A percentile compares a stretch with the other conserved stretches of the same genome.
These are phyloP conservation scores for Anagyrus pseudococci DNA, from an alignment of 2,888 invertebrate genomes.

Conservation along the genomic window DNA sequence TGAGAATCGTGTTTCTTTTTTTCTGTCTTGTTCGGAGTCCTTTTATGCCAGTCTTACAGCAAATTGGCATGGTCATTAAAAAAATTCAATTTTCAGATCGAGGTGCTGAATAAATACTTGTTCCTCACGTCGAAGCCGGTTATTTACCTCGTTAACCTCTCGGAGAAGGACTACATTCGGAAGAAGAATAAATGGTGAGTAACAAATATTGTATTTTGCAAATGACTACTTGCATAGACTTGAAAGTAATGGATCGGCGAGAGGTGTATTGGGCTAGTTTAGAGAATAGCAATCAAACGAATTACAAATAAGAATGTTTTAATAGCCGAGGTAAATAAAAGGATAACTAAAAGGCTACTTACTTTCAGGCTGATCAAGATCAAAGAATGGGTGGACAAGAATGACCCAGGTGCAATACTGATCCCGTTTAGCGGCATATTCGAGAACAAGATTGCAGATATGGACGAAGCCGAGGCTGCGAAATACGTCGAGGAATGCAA, in stretches of 20 bases:
- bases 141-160: conserved; percentile 95
- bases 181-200: conserved; percentile 97
- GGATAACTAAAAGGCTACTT: background rate
- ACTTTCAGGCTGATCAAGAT: conserved; percentile 85
- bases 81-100: conserved; percentile 74
- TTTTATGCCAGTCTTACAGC: no score
- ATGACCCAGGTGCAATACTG: conserved; percentile 91
- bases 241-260: no score
- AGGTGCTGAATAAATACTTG: conserved; percentile 93
- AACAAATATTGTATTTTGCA: no score
- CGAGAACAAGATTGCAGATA: conserved; percentile 85
- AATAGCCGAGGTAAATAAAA: no score
- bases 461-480: conserved; percentile 78
- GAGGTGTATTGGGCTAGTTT: no score
- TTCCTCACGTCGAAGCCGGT: conserved; percentile 98
- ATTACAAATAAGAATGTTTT: no score
- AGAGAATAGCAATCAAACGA: no score
- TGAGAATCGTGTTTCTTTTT: no score
- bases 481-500: conserved; percentile 84
- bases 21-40: no score
- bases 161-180: conserved; percentile 97
- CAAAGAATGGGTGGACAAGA: conserved; percentile 98
- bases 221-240: no score
- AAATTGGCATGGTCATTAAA: no score
- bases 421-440: conserved; percentile 96